A percentile compares a stretch with the other conserved stretches of the same genome.
These are phyloP conservation scores for Elephantulus edwardii DNA, from an alignment of 2,113 vertebrate species.

Conservation along the genomic window DNA sequence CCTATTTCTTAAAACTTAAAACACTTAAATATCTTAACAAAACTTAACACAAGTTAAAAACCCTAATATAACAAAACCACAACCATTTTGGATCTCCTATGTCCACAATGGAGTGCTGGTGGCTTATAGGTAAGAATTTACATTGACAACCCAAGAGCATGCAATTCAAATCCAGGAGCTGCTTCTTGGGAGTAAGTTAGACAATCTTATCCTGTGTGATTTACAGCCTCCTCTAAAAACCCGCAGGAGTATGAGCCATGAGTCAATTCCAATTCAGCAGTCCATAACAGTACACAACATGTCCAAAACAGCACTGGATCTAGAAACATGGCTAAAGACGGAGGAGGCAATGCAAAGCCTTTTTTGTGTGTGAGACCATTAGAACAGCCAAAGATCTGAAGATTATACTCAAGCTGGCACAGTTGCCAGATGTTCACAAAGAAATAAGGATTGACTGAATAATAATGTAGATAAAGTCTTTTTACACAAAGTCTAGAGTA, in stretches of 20 bases:
- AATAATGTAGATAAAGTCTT: slow-evolving; percentile 13
- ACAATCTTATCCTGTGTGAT: too few relatives aligned
- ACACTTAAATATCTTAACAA: too few relatives aligned
- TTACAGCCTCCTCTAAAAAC: too few relatives aligned
- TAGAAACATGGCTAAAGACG: neutral
- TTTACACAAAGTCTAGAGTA: neutral
- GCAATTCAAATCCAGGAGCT: too few relatives aligned
- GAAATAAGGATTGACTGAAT: neutral
- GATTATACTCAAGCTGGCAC: neutral
- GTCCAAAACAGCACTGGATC: neutral
- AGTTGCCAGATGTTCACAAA: neutral
- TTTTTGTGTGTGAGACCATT: neutral
- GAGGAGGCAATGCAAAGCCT: neutral
- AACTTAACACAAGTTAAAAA: slow-evolving; percentile 14
- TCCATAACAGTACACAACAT: too few relatives aligned
- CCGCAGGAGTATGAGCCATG: too few relatives aligned
- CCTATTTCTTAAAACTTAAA: neutral
- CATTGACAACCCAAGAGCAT: too few relatives aligned
- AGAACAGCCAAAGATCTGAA: neutral
- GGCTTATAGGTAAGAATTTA: too few relatives aligned
- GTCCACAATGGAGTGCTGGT: too few relatives aligned
- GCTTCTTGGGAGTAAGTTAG: too few relatives aligned
- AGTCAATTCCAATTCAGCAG: too few relatives aligned
- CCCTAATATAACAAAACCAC: neutral
- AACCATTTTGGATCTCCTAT: neutral